Evolutionary conservation across 2,113 vertebrate genomes (phyloP).

Genomic region (Malurus cyaneus): DNA sequence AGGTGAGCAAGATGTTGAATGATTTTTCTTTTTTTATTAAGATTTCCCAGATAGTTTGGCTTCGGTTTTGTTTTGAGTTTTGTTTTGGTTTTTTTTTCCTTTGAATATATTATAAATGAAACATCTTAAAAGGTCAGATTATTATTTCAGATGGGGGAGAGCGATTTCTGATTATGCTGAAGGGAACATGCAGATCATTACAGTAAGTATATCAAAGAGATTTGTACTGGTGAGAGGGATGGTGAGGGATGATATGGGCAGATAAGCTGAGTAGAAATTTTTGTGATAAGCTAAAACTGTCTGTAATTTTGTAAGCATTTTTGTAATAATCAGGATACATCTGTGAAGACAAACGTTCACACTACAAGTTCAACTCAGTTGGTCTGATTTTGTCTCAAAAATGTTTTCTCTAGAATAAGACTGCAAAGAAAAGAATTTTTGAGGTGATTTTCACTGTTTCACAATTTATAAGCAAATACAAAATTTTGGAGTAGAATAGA

Average conservation of each 20-base stretch:
- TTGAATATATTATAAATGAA: slow-evolving; percentile 20
- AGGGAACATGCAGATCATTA: slow-evolving; percentile 43
- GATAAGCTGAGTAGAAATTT: slow-evolving; percentile 30
- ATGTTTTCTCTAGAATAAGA: slow-evolving; percentile 23
- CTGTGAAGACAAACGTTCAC: neutral
- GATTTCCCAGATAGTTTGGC: slow-evolving; percentile 14
- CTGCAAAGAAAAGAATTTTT: slow-evolving; percentile 27
- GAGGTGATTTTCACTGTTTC: slow-evolving; percentile 39
- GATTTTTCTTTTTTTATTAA: slow-evolving; percentile 11
- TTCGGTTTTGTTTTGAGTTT: neutral
- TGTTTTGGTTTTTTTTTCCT: neutral
- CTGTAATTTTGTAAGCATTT: slow-evolving; percentile 52
- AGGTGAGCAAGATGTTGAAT: neutral
- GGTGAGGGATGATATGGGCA: neutral
- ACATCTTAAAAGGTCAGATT: slow-evolving; percentile 31
- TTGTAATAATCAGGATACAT: slow-evolving; percentile 49
- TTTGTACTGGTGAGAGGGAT: neutral
- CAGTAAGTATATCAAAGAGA: neutral
- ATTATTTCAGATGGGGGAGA: slow-evolving; percentile 17
- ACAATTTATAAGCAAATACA: slow-evolving; percentile 51
- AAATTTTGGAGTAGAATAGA: slow-evolving; percentile 45
- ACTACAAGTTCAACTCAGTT: slow-evolving; percentile 19
- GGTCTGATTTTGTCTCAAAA: slow-evolving; percentile 60
- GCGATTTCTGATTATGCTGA: neutral
- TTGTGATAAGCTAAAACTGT: slow-evolving; percentile 49